A percentile compares a stretch with the other conserved stretches of the same genome.
phyloP scores from a whole-genome alignment of 2,113 vertebrate genomes.

The Ptilorrhoa leucosticta region DNA sequence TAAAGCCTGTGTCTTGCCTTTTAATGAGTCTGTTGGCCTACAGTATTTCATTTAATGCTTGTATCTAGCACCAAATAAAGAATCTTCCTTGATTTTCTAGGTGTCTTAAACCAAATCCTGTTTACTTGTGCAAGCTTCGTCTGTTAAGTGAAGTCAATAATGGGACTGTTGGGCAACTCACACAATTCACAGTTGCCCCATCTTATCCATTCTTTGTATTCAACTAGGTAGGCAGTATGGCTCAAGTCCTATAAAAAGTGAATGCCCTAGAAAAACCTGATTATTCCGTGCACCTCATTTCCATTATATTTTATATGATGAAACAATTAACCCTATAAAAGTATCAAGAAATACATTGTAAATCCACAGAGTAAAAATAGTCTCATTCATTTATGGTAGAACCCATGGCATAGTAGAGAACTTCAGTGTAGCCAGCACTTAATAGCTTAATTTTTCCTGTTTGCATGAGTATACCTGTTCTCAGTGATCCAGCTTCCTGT shows the following conservation, averaged over 20 bases:
- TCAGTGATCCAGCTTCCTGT: neutral
- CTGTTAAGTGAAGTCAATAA: neutral
- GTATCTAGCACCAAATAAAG: slow-evolving; percentile 51
- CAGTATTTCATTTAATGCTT: slow-evolving; percentile 11
- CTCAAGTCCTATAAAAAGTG: neutral
- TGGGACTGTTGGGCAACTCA: neutral
- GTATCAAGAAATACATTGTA: neutral
- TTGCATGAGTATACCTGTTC: neutral
- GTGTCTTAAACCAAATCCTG: neutral
- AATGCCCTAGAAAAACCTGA: neutral
- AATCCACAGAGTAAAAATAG: neutral
- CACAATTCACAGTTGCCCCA: neutral
- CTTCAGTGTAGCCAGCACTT: neutral
- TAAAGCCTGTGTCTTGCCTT: slow-evolving; percentile 39
- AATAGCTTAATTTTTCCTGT: neutral
- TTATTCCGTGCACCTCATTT: neutral
- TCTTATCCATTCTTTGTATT: neutral
- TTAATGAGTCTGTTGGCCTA: neutral
- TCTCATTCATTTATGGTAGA: neutral
- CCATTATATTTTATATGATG: neutral
- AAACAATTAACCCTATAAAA: neutral
- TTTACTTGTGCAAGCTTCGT: neutral
- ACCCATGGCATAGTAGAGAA: fast-evolving
- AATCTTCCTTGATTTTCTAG: neutral
- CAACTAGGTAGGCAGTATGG: neutral